phyloP scores from a whole-genome alignment of 1,140 invertebrate genomes.

The Micrasema longulum region DNA sequence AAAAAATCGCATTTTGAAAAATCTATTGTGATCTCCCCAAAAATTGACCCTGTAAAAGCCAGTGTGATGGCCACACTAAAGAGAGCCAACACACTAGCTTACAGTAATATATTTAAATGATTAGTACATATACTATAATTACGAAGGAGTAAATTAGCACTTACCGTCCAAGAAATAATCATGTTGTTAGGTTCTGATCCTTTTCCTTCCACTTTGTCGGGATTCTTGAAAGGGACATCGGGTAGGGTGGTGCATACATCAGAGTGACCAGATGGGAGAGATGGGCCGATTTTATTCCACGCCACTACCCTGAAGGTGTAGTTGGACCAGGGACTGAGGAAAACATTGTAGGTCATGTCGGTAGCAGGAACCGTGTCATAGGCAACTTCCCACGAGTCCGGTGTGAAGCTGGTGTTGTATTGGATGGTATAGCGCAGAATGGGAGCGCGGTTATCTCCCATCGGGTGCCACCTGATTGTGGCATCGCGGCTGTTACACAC shows the following conservation, averaged over 20 bases:
- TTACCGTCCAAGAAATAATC: constrained; percentile 93
- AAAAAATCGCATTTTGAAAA: too few relatives aligned
- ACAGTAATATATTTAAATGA: too few relatives aligned
- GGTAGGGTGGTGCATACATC: constrained; percentile 87
- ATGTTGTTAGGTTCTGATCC: constrained; percentile 91
- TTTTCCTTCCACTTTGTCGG: constrained; percentile 92
- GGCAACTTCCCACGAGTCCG: constrained; percentile 89
- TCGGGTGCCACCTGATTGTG: constrained; percentile 84
- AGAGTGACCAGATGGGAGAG: constrained; percentile 85
- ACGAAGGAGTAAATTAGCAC: constrained; percentile 59
- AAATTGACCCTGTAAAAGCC: too few relatives aligned
- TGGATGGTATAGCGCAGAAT: constrained; percentile 93
- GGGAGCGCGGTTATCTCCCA: constrained; percentile 94
- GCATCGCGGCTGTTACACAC: constrained; percentile 79
- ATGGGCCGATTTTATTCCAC: constrained; percentile 92
- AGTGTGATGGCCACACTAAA: too few relatives aligned
- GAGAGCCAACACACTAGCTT: too few relatives aligned
- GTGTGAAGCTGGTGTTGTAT: constrained; percentile 94
- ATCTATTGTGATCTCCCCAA: too few relatives aligned
- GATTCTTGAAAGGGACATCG: constrained; percentile 93
- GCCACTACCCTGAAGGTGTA: constrained; percentile 97
- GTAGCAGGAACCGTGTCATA: constrained; percentile 83
- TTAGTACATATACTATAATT: constrained; percentile 6
- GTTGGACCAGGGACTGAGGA: constrained; percentile 93
- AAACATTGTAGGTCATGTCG: constrained; percentile 79